These are phyloP conservation scores for Sminthurinus aureus DNA, from an alignment of 2,888 invertebrate species.

Conservation along the genomic window DNA sequence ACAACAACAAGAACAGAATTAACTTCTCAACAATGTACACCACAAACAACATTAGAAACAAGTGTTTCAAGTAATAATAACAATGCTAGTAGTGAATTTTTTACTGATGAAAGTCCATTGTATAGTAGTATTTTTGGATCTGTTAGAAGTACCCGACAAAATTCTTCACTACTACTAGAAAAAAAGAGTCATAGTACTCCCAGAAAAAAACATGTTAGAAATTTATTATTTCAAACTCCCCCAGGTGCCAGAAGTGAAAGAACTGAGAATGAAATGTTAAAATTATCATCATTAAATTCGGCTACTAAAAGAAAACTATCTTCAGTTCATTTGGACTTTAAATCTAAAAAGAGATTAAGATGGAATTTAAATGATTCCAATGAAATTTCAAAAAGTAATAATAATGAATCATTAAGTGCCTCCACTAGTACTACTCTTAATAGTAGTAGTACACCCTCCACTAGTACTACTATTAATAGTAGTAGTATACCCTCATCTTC, in stretches of 20 bases:
- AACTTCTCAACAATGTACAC: not conserved
- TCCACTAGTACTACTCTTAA: too few species aligned
- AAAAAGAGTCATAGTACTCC: slow-evolving; percentile 57
- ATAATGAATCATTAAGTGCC: not conserved
- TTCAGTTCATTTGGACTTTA: not conserved
- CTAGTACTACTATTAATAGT: too few species aligned
- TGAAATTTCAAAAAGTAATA: not conserved
- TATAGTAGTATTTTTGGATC: slow-evolving; percentile 23
- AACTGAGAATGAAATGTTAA: slow-evolving; percentile 15
- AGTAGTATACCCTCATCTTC: too few species aligned
- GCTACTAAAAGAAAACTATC: slow-evolving; percentile 9
- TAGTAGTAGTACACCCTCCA: too few species aligned
- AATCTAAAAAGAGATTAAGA: slow-evolving; percentile 35
- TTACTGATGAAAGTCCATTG: not conserved
- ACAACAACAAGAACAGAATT: not conserved
- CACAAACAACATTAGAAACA: not conserved
- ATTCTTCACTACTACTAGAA: slow-evolving; percentile 24
- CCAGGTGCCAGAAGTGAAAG: slow-evolving; percentile 49
- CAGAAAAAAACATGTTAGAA: slow-evolving; percentile 56
- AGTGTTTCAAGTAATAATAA: not conserved
- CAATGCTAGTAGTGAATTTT: not conserved
- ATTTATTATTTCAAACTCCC: slow-evolving; percentile 55
- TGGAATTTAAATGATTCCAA: slow-evolving; percentile 10
- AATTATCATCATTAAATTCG: not conserved
- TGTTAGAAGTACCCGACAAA: slow-evolving; percentile 18